These are phyloP conservation scores for Adoxophyes honmai DNA, from an alignment of 1,140 invertebrate species.

Conservation along the genomic window DNA sequence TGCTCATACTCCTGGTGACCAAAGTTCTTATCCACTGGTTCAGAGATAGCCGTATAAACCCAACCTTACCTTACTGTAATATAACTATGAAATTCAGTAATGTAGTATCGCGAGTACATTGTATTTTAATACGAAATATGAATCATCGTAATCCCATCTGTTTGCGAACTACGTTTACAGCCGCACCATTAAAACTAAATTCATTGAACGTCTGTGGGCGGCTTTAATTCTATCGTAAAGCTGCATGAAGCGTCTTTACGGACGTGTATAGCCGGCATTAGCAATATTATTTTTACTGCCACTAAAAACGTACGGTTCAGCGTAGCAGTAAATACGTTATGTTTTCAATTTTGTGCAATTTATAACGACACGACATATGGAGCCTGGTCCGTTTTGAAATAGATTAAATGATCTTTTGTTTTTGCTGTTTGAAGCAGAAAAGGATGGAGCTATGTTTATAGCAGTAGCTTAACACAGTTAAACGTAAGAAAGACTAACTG, in stretches of 20 bases:
- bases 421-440: too few species aligned
- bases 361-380: not conserved
- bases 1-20: too few species aligned
- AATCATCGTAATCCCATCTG: constrained; percentile 1
- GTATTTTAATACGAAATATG: not conserved
- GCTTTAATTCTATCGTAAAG: constrained; percentile 8
- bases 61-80: too few species aligned
- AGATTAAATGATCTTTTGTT: not conserved
- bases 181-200: constrained; percentile 4
- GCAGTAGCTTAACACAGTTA: too few species aligned
- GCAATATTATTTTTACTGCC: constrained; percentile 14
- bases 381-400: not conserved
- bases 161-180: not conserved
- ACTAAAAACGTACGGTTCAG: constrained; percentile 13
- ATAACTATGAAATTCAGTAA: too few species aligned
- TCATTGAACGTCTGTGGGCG: constrained; percentile 9
- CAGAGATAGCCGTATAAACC: too few species aligned
- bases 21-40: too few species aligned
- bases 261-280: constrained; percentile 13
- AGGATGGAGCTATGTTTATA: too few species aligned
- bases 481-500: too few species aligned
- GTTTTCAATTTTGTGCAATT: constrained; percentile 16
- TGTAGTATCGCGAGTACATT: too few species aligned
- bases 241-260: constrained; percentile 17
- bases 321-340: constrained; percentile 12